Percentiles rank a stretch among this genome's conserved stretches.
These are phyloP conservation scores for Chelonia mydas DNA, from an alignment of 2,797 vertebrate genomes.

Conservation along the genomic window DNA sequence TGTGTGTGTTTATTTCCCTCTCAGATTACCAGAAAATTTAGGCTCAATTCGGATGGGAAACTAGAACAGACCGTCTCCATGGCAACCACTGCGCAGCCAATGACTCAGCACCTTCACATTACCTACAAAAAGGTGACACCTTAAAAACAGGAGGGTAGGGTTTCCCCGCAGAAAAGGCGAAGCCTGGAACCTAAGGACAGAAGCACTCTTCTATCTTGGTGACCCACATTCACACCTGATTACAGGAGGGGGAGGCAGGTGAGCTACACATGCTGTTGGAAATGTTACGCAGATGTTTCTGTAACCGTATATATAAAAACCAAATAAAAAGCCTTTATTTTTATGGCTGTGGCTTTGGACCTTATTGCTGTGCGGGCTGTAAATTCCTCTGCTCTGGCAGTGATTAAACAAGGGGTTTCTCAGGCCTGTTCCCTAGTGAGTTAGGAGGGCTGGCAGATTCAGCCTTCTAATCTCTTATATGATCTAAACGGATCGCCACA, in stretches of 20 bases:
- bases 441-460: not conserved
- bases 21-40: conserved; percentile 91
- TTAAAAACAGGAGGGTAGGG: conserved; percentile 25
- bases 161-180: not conserved
- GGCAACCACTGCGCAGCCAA: conserved; percentile 91
- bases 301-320: conserved; percentile 70
- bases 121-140: conserved; percentile 88
- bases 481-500: not conserved
- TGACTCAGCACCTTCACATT: conserved; percentile 92
- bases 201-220: not conserved
- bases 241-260: fast-evolving
- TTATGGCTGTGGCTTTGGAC: conserved; percentile 69
- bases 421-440: not conserved
- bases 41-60: conserved; percentile 90
- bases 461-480: fast-evolving
- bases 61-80: conserved; percentile 96
- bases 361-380: not conserved
- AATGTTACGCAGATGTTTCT: conserved; percentile 60
- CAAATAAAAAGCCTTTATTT: conserved; percentile 85
- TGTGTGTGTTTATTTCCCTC: not conserved
- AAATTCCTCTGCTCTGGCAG: not conserved
- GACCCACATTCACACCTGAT: fast-evolving
- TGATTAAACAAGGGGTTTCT: not conserved
- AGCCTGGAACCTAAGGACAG: not conserved
- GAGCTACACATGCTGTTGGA: conserved; percentile 29